Percentiles rank a stretch among this genome's conserved stretches.
phyloP scores from a whole-genome alignment of 2,888 invertebrate genomes.

The Trissoscelio sp. region DNA sequence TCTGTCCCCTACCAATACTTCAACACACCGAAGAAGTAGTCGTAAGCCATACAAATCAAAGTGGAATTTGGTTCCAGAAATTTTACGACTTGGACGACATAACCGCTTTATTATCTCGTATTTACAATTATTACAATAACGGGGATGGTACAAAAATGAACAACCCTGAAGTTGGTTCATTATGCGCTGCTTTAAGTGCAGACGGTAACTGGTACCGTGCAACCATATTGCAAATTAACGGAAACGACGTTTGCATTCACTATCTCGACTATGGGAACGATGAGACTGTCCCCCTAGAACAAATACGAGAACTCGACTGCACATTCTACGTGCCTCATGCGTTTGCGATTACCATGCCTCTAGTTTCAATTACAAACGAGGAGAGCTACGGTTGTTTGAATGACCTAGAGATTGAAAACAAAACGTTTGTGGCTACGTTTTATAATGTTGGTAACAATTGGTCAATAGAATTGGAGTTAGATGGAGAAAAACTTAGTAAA shows the following conservation, averaged over 20 bases:
- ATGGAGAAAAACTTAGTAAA: constrained; percentile 84
- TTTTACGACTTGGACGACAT: constrained; percentile 82
- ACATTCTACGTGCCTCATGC: constrained; percentile 78
- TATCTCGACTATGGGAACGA: constrained; percentile 90
- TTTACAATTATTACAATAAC: constrained; percentile 81
- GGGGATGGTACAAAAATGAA: constrained; percentile 84
- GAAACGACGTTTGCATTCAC: constrained; percentile 84
- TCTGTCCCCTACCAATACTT: constrained; percentile 87
- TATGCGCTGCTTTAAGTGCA: constrained; percentile 87
- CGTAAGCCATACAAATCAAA: constrained; percentile 86
- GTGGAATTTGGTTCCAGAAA: constrained; percentile 87
- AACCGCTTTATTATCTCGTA: not conserved
- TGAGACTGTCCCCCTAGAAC: constrained; percentile 84
- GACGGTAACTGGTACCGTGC: constrained; percentile 91
- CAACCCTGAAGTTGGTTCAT: constrained; percentile 84
- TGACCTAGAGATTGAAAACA: no score
- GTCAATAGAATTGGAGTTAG: constrained; percentile 85
- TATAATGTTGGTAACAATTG: constrained; percentile 85
- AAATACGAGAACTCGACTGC: constrained; percentile 82
- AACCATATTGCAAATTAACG: constrained; percentile 84
- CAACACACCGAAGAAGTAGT: constrained; percentile 86
- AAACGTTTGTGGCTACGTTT: constrained; percentile 85
- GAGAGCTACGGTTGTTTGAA: not conserved
- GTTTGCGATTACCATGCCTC: constrained; percentile 77
- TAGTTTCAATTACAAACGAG: constrained; percentile 61